These are phyloP conservation scores for Arenicola marina DNA, from an alignment of 2,888 invertebrate species.

Conservation along the genomic window DNA sequence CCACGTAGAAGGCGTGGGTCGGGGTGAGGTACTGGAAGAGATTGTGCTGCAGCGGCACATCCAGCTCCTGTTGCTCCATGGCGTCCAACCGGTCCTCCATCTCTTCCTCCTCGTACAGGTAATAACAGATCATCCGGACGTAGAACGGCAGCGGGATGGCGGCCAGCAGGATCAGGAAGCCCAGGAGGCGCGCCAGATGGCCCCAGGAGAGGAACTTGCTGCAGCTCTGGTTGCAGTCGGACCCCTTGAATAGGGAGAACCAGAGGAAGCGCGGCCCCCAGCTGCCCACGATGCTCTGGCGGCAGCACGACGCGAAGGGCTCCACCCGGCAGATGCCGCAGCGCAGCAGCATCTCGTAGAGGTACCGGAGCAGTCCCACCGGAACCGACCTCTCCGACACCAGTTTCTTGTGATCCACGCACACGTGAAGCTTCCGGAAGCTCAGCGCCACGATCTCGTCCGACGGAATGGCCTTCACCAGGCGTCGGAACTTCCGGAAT, in stretches of 20 bases:
- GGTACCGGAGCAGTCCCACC: constrained; percentile 27
- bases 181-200: constrained; percentile 21
- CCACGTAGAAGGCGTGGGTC: constrained; percentile 21
- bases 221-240: constrained; percentile 31
- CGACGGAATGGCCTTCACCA: constrained; percentile 30
- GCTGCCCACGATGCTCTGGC: constrained; percentile 34
- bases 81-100: constrained; percentile 16
- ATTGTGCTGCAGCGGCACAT: constrained; percentile 17
- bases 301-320: constrained; percentile 33
- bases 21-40: constrained; percentile 30
- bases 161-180: constrained; percentile 23
- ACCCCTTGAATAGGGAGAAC: constrained; percentile 23
- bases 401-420: constrained; percentile 30
- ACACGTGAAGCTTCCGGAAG: constrained; percentile 29
- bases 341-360: constrained; percentile 29
- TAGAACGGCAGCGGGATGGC: constrained; percentile 30
- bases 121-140: constrained; percentile 26
- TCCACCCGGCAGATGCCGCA: constrained; percentile 27
- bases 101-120: constrained; percentile 28
- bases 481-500: constrained; percentile 28
- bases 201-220: constrained; percentile 30
- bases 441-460: constrained; percentile 30
- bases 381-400: constrained; percentile 32
- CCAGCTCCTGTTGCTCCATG: constrained; percentile 17
- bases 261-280: constrained; percentile 34